Base-by-base conservation (phyloP, 2,113 vertebrate species). In the Hystrix cristata region DNA sequence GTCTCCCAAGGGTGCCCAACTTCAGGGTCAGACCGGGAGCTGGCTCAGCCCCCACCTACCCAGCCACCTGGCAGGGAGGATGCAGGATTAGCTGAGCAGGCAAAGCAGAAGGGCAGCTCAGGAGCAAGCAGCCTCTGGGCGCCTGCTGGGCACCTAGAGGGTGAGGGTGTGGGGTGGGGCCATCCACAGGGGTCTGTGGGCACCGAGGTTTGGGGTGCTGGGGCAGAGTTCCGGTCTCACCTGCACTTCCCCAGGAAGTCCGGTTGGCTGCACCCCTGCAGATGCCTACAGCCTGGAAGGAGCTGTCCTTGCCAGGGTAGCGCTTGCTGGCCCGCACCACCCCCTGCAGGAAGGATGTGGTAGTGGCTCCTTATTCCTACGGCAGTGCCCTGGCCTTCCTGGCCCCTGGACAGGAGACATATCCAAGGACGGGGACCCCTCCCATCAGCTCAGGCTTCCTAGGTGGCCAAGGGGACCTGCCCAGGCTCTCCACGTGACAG, bases 301-400 rank as follows among this genome's bases (percentile, higher is more conserved):
- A 65, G 46, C 12, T 3, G 0, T 34, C 59, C 64, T 16, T 48
- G 13, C 59, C 25, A 5, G 23, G 23, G 57, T 21, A 15, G 18
- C 23, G 10, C 15, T 34, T 38, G 18, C 46, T 51, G 23, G 31
- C 18, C 38, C n/a, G 11, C 8, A 69, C 23, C 9, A 0, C 5
- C 18, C 62, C 12, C 69, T 82, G 62, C 80, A 71, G 60, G 69
- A 25, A 25, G 34, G 31, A 71, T 46, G 3, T 2, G 18, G 46
- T 0, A 4, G 43, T 5, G 21, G n/a, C 3, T n/a, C 21, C 53
- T 57, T 6, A 15, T 31, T 48, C 81, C n/a, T 76, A 19, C 5
- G 80, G 55, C 53, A 72, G 21, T 53, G n/a, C 69, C 2, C 3
- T 97, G 97, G 98, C 96, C 88, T 1, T 91, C 81, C 29, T 95